Conservation (phyloP, 2,888 invertebrate species). For the Spatulosminthurus flaviceps region DNA sequence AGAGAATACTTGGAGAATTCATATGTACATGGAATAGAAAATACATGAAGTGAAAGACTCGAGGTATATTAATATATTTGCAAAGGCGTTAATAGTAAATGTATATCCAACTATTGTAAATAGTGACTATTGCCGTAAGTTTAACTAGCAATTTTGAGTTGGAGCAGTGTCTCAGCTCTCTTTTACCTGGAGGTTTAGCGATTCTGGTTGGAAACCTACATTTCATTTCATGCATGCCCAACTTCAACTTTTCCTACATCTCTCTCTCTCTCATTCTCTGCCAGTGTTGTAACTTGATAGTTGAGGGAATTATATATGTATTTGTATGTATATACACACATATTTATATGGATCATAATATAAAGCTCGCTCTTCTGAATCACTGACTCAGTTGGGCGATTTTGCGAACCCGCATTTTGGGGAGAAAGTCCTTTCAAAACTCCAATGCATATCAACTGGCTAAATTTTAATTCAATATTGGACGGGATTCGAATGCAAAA, state of each 20-base stretch:
- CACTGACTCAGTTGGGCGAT: not conserved
- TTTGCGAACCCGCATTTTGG: not conserved
- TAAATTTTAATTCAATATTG: conserved; percentile 42
- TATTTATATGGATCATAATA: not conserved
- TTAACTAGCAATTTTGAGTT: not conserved
- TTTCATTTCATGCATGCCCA: conserved; percentile 29
- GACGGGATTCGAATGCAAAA: conserved; percentile 34
- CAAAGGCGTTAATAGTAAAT: no score
- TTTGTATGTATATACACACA: no score
- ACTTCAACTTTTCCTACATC: not conserved
- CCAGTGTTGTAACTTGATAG: not conserved
- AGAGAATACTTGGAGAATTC: no score
- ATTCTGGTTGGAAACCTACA: not conserved
- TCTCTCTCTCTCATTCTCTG: not conserved
- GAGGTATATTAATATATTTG: no score
- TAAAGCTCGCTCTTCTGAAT: not conserved
- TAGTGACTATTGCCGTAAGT: not conserved
- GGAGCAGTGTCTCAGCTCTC: not conserved
- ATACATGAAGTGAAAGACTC: no score
- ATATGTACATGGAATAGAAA: no score
- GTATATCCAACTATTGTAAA: not conserved
- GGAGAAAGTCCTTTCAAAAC: not conserved
- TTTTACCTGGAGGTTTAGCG: conserved; percentile 11
- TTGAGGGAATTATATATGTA: not conserved
- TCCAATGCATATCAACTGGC: conserved; percentile 27